phyloP scores from a whole-genome alignment of 2,888 invertebrate species.

The Julus scanicus region DNA sequence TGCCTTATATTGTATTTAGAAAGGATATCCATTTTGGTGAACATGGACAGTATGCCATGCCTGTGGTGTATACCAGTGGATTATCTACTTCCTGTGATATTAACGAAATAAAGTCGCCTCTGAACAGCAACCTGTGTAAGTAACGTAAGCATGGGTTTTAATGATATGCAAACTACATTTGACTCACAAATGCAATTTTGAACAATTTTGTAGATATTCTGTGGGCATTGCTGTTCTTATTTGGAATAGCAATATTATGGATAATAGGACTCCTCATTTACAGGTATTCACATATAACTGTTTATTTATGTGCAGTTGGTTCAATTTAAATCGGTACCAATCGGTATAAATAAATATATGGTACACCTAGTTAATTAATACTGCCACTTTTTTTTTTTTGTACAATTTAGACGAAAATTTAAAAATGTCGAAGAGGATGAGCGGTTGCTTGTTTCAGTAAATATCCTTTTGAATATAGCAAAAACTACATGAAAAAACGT shows the following conservation, averaged over 20 bases:
- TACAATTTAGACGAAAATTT: conserved; percentile 44
- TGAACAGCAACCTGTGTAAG: conserved; percentile 53
- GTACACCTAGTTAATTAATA: not conserved
- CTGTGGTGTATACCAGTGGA: not conserved
- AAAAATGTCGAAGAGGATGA: conserved; percentile 48
- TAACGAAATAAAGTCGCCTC: not conserved
- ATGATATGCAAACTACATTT: not conserved
- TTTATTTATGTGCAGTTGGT: not conserved
- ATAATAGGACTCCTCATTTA: conserved; percentile 36
- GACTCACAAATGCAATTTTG: not conserved
- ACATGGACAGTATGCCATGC: conserved; percentile 48
- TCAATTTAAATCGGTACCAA: too few species aligned
- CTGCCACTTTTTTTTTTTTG: not conserved
- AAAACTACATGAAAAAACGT: not conserved
- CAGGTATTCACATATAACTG: not conserved
- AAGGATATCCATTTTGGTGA: conserved; percentile 49
- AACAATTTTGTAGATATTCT: conserved; percentile 45
- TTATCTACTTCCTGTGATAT: conserved; percentile 13
- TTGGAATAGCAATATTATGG: conserved; percentile 49
- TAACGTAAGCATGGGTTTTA: not conserved
- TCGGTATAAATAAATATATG: too few species aligned
- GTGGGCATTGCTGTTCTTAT: conserved; percentile 53
- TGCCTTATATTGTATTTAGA: conserved; percentile 25
- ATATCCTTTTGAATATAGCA: not conserved
- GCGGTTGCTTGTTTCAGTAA: conserved; percentile 50